Evolutionary conservation across 2,113 vertebrate genomes (phyloP), one percentile per base, ranked within the genome.

Genomic region (Sylvilagus bachmani): DNA sequence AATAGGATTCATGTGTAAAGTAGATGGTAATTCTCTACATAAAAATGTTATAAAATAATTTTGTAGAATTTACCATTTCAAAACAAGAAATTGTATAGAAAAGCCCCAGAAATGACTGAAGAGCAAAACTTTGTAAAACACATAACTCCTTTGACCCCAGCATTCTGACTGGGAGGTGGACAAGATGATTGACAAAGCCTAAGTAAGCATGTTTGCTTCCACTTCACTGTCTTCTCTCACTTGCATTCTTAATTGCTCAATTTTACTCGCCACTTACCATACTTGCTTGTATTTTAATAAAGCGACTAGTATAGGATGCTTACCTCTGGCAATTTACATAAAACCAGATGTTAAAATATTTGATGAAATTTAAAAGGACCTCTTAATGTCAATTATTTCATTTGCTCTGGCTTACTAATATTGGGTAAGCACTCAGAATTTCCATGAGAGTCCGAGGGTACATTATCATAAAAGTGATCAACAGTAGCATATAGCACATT

Each of bases 261-360:
- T 22, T 86, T 83, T 77, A 55, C 44, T 70, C 77, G 75, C n/a
- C 70, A 69, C 86, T 69, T 90, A 33, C 71, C 22, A 49, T 12
- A 64, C 49, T 49, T 87, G 49, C 11, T 74, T 80, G 53, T 74
- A 53, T 92, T 90, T 83, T 92, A 90, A 92, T 91, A 64, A 75
- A 83, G 84, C 61, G 69, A 88, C 49, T 51, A 88, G 49, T 24
- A 84, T 16, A 64, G 61, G 51, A 77, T 90, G 27, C 36, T 91
- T 58, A 82, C 53, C n/a, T 75, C 58, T 93, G 78, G 31, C 67
- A 70, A n/a, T 53, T 95, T 74, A 58, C 61, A 61, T 58, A 38
- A 90, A 67, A 7, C 58, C n/a, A 80, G 27, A 64, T 75, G 71
- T 14, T n/a, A 38, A 89, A 78, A 75, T 24, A 80, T 75, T 67